These are phyloP conservation scores for Parochlus steinenii DNA, from an alignment of 2,888 invertebrate genomes.

Conservation along the genomic window DNA sequence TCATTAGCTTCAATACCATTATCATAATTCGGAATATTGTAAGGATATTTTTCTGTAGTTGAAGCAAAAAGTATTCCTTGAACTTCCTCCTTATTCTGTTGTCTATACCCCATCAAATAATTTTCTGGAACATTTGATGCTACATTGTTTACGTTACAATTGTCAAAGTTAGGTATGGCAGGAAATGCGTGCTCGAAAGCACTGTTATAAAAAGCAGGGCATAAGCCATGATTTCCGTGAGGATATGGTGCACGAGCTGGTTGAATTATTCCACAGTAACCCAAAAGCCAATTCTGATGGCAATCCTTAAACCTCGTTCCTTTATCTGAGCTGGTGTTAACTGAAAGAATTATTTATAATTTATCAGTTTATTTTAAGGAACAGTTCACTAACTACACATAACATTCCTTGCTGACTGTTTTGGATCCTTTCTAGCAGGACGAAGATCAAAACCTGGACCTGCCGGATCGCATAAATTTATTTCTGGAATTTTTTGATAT, in stretches of 20 bases:
- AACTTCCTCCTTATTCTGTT: constrained; percentile 20
- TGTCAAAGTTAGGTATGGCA: constrained; percentile 20
- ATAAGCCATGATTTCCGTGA: constrained; percentile 15
- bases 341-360: too few relatives aligned
- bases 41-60: constrained; percentile 23
- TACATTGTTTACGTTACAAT: constrained; percentile 19
- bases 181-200: constrained; percentile 22
- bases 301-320: constrained; percentile 19
- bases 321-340: constrained; percentile 12
- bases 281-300: constrained; percentile 26
- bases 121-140: constrained; percentile 20
- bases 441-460: constrained; percentile 21
- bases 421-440: too few relatives aligned
- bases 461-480: constrained; percentile 17
- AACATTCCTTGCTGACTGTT: constrained; percentile 17
- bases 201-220: constrained; percentile 18
- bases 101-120: constrained; percentile 26
- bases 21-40: too few relatives aligned
- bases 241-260: neutral
- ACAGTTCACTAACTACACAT: constrained; percentile 19
- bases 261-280: constrained; percentile 21
- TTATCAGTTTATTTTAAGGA: constrained; percentile 18
- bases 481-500: constrained; percentile 18
- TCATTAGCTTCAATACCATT: too few relatives aligned
- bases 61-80: constrained; percentile 24